phyloP scores from a whole-genome alignment of 2,113 vertebrate genomes.

The Cacatua alba region DNA sequence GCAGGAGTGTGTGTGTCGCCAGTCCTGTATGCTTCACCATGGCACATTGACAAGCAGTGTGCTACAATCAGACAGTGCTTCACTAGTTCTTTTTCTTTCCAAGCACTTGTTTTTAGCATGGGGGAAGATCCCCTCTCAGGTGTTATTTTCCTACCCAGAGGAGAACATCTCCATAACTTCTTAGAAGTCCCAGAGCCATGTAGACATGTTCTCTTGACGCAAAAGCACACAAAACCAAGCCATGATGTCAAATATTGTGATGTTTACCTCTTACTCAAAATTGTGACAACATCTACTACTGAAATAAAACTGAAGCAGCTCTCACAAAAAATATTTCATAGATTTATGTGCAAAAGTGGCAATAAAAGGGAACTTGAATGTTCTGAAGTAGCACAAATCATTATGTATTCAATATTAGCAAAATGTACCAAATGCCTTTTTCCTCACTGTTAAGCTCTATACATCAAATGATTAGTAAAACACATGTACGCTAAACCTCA shows the following conservation, averaged over 20 bases:
- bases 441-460: background rate
- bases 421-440: background rate
- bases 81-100: background rate
- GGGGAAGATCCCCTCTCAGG: background rate
- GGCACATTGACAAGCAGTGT: background rate
- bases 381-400: background rate
- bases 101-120: background rate
- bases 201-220: background rate
- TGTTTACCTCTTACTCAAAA: background rate
- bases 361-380: background rate
- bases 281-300: background rate
- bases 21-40: background rate
- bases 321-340: background rate
- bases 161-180: background rate
- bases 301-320: background rate
- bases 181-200: background rate
- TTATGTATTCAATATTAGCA: background rate
- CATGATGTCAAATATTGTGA: background rate
- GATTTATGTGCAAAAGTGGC: background rate
- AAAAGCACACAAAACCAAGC: background rate
- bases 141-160: background rate
- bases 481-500: background rate
- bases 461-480: background rate
- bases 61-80: background rate
- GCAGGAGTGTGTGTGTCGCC: background rate